Conservation (phyloP, 2,888 invertebrate species). For the Anagyrus pseudococci region DNA sequence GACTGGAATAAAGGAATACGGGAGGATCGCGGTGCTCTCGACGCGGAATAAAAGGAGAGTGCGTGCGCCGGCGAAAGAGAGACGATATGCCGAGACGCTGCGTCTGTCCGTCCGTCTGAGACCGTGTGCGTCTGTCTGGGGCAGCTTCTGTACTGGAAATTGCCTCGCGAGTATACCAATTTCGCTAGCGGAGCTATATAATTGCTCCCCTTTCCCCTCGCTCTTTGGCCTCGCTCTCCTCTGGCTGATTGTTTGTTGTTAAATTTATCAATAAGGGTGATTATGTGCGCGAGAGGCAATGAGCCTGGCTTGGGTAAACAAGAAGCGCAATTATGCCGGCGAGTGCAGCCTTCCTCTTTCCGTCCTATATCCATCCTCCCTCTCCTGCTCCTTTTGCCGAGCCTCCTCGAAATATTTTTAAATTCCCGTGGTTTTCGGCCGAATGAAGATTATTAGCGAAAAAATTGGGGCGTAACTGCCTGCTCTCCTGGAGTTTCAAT, state of each 20-base stretch:
- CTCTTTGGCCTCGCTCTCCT: too few species aligned
- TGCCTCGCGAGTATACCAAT: constrained; percentile 32
- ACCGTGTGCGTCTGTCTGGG: neutral
- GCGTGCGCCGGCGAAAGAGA: neutral
- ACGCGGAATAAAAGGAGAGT: constrained; percentile 18
- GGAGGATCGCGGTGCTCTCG: too few species aligned
- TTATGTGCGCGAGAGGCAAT: constrained; percentile 8
- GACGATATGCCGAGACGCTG: neutral
- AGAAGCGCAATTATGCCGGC: too few species aligned
- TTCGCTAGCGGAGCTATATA: constrained; percentile 2
- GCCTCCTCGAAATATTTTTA: too few species aligned
- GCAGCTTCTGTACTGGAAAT: constrained; percentile 32
- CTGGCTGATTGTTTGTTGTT: constrained; percentile 32
- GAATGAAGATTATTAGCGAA: too few species aligned
- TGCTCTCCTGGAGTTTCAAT: too few species aligned
- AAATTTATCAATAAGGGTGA: constrained; percentile 25
- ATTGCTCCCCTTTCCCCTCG: too few species aligned
- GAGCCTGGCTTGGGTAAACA: neutral
- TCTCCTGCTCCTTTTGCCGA: too few species aligned
- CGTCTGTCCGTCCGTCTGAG: neutral
- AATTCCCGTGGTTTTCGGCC: too few species aligned
- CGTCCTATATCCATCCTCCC: too few species aligned
- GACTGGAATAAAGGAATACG: constrained; percentile 15
- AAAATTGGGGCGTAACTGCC: too few species aligned
- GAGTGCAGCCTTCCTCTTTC: too few species aligned